Base-by-base conservation (phyloP, 2,888 invertebrate species). In the Ophion costatus region DNA sequence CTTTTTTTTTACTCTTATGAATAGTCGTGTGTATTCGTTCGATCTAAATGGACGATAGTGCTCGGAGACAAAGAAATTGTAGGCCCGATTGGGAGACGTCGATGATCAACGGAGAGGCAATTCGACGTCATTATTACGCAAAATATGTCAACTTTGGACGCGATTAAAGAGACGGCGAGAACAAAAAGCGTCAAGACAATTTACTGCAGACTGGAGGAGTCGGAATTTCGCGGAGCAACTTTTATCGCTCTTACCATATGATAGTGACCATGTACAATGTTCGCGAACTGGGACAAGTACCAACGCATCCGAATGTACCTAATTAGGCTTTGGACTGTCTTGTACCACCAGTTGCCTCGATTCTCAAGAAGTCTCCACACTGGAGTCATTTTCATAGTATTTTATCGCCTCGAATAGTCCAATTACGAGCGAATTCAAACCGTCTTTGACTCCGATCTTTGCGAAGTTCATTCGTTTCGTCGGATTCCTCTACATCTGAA, bases 261-360 rank as follows among this genome's bases (percentile, higher is more conserved):
- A 69, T 29, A 14, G 69, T 51, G 17, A 69, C 20, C 24, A 24
- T 33, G 33, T 57, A 57, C 9, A 71, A 67, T 20, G n/a, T 67
- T 33, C 57, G 66, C 59, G 38, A 88, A 91, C 85, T 89, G 87
- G 91, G 89, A 86, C 91, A 90, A 91, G 91, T 89, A 87, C 75
- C 91, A 87, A 89, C 88, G 89, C 88, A 88, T 84, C 88, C 84
- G 85, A 89, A 89, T 88, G 90, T 90, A 89, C 88, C 87, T 90
- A 90, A 91, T 90, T 91, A 88, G 89, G 73, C 86, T 84, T 80
- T 14, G 42, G 82, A 76, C 82, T 78, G 85, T 83, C 69, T 59
- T 73, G 56, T 45, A 78, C 69, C 14, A 22, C 59, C 59, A 63
- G 61, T 78, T 63, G 73, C 42, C 42, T 73, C 69, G 71, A 82